A percentile compares a stretch with the other conserved stretches of the same genome.
Evolutionary conservation across 2,888 invertebrate species (phyloP).

Genomic region (Campoletis raptor): DNA sequence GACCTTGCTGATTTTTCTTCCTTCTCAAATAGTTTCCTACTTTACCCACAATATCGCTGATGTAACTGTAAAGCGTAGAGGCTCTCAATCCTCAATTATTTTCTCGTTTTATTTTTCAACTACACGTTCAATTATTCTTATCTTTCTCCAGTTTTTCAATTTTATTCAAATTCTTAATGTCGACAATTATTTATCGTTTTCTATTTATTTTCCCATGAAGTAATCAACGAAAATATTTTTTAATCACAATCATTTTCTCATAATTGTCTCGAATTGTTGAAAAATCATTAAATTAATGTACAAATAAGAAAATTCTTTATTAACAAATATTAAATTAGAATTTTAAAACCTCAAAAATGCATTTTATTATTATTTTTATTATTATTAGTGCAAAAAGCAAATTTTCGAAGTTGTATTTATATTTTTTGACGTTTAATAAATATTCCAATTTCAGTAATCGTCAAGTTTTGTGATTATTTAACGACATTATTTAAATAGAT

Average conservation of each 20-base stretch:
- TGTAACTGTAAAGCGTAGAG: slow-evolving; percentile 83
- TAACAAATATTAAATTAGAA: too few species aligned
- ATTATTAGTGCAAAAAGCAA: too few species aligned
- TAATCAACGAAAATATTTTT: neutral
- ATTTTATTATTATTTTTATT: too few species aligned
- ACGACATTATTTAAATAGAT: neutral
- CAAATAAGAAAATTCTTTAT: too few species aligned
- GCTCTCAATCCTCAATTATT: slow-evolving; percentile 77
- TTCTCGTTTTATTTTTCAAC: neutral
- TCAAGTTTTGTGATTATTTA: too few species aligned
- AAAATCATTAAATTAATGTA: too few species aligned
- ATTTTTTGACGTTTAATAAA: too few species aligned
- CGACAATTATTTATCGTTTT: neutral
- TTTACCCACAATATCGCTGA: slow-evolving; percentile 81
- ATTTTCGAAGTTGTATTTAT: too few species aligned
- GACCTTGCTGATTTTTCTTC: slow-evolving; percentile 82
- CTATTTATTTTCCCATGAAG: neutral
- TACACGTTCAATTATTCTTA: neutral
- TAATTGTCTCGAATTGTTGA: too few species aligned
- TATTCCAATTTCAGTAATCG: too few species aligned
- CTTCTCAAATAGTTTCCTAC: slow-evolving; percentile 80
- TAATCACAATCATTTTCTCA: neutral
- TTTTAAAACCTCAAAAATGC: too few species aligned
- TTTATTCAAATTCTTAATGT: neutral
- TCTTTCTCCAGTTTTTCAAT: neutral